Percentiles rank a stretch among this genome's conserved stretches.
Evolutionary conservation across 2,113 vertebrate species (phyloP).

Genomic region (Alligator mississippiensis): DNA sequence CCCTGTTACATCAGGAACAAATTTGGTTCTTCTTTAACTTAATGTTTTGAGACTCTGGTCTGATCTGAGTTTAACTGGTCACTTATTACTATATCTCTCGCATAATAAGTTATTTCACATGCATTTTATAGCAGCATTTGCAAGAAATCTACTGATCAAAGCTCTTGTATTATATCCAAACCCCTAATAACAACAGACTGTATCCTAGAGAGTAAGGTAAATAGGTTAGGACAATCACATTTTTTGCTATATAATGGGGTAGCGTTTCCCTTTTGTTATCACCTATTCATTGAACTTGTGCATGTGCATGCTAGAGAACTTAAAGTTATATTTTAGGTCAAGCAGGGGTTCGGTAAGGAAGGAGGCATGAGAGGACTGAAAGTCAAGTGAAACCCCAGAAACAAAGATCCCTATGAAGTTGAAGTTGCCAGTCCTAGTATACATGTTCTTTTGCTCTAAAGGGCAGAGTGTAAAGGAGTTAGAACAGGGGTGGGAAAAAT

Average conservation of each 20-base stretch:
- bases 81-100: neutral
- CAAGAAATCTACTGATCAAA: neutral
- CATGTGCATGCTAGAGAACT: neutral
- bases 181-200: neutral
- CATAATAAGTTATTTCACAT: neutral
- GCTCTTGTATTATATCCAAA: neutral
- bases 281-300: neutral
- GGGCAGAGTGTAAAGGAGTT: no score
- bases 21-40: neutral
- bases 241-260: neutral
- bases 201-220: neutral
- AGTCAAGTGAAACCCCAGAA: neutral
- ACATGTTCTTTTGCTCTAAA: neutral
- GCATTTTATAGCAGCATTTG: neutral
- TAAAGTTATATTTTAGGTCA: neutral
- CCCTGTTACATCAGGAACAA: neutral
- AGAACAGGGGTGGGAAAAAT: no score
- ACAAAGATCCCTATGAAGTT: neutral
- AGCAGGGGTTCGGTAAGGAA: neutral
- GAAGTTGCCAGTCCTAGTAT: neutral
- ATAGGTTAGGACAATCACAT: neutral
- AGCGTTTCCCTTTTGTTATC: neutral
- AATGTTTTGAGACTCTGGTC: neutral
- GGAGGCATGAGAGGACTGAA: neutral
- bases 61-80: neutral